Base-by-base conservation (phyloP, 2,888 invertebrate species). In the Drosophila pegasa region DNA sequence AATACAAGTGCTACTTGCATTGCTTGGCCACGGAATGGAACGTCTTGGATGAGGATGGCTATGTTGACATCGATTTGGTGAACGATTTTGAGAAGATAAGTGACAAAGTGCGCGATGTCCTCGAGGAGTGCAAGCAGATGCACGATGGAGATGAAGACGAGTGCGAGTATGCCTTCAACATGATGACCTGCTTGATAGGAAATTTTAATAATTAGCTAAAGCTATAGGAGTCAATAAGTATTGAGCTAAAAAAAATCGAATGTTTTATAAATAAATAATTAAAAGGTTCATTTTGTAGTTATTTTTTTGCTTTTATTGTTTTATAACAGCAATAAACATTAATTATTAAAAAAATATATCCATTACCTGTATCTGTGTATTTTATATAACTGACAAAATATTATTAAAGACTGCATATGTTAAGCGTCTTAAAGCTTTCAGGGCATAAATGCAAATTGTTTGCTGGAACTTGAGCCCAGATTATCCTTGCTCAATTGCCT, bases 1-100 rank as follows among this genome's bases (percentile, higher is more conserved):
- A 48, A 16, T 68, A 56, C 16, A 77, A 84, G 14, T 80, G 79
- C 14, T 66, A 54, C 9, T n/a, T 67, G 4, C 37, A 70, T 7
- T 79, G 79, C 9, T 14, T 79, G 25, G 64, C 35, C 0, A 18
- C 33, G 0, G 57, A 62, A 9, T 27, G 45, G 5, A 7, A 71
- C 5, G 2, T 80, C 1, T 27, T 80, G 2, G 63, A 83, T 22
- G 6, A 43, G 1, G 22, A 45, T 1, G 80, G 70, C 9, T 52
- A 47, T 41, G 14, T 84, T n/a, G 73, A 70, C 45, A 29, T 63
- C n/a, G 47, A 56, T 0, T 10, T 22, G 8, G 2, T 69, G 0
- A 47, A 65, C 0, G 10, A 22, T 10, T 10, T 48, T 1, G 57
- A 55, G 1, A 31, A 50, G 0, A 4, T 69, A 2, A 18, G 1